Evolutionary conservation across 2,113 vertebrate species (phyloP), one percentile per base, ranked within the genome.

Genomic region (Lutjanus erythropterus): DNA sequence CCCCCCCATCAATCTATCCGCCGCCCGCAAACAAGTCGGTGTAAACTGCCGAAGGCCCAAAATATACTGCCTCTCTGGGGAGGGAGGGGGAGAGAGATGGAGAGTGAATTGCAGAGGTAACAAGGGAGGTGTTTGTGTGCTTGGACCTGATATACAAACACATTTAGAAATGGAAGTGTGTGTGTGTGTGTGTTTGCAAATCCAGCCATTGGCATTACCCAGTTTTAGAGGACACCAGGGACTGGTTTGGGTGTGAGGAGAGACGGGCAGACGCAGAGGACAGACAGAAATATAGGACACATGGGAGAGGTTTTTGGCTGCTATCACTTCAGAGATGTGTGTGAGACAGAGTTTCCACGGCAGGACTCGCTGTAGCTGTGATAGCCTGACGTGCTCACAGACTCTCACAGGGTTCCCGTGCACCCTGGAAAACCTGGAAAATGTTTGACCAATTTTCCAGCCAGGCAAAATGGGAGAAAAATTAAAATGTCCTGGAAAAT

Each of bases 1-100:
- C 18, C 73, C 35, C 52, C 47, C 67, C 31, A 91, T 93, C 94
- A 94, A 95, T 95, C 93, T 91, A 93, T 92, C 88, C 87, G 78
- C 71, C 11, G 74, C 86, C 86, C 8, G 68, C 88, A 94, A 94
- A 93, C 90, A 90, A 93, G 90, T 90, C 78, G 42, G 71, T 60
- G 35, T 88, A 88, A 86, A 90, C 64, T 72, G 79, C 79, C 46
- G 16, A 64, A 62, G 76, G 80, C 68, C 86, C 75, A 67, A 92
- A 90, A 91, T 88, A 88, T 86, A 87, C 70, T 70, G 60, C 64
- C 39, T 84, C 65, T 75, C 53, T 69, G 33, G 78, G 44, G 65
- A 60, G 56, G 64, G 71, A 31, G 58, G 9, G 37, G 61, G 65
- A 56, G 59, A 59, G 67, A 64, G 52, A 16, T 33, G 29, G 49